phyloP scores from a whole-genome alignment of 2,888 invertebrate genomes.

The Xestoiulus laeticollis region DNA sequence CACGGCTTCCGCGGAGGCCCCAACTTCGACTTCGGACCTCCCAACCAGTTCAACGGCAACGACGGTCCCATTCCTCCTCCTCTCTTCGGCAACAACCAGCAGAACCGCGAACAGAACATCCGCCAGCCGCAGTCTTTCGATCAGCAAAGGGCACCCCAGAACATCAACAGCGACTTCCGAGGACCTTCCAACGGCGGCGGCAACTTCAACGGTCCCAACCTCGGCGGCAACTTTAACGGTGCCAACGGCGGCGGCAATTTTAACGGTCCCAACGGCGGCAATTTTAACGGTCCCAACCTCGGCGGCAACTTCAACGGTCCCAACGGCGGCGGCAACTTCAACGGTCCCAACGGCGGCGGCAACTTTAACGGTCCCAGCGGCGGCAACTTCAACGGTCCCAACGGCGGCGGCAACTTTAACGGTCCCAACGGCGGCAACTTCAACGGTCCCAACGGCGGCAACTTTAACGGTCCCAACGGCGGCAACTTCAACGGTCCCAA shows the following conservation, averaged over 20 bases:
- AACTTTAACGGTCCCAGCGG: background rate
- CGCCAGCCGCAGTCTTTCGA: too few species aligned
- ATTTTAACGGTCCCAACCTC: background rate
- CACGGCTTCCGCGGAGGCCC: conserved; percentile 19
- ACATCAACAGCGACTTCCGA: background rate
- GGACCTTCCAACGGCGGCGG: background rate
- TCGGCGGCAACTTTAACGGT: background rate
- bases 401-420: background rate
- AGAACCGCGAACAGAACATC: background rate
- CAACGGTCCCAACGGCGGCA: background rate
- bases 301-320: background rate
- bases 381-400: background rate
- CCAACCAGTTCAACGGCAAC: background rate
- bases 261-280: background rate
- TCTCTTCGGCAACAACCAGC: background rate
- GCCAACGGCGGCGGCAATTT: background rate
- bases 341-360: background rate
- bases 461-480: background rate
- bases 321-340: background rate
- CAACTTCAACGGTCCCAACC: background rate
- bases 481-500: background rate
- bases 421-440: background rate
- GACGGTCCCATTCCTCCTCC: background rate
- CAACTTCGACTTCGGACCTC: background rate
- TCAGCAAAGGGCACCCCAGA: too few species aligned